Evolutionary conservation across 2,113 vertebrate genomes (phyloP).

Genomic region (Sinocyclocheilus anshuiensis): DNA sequence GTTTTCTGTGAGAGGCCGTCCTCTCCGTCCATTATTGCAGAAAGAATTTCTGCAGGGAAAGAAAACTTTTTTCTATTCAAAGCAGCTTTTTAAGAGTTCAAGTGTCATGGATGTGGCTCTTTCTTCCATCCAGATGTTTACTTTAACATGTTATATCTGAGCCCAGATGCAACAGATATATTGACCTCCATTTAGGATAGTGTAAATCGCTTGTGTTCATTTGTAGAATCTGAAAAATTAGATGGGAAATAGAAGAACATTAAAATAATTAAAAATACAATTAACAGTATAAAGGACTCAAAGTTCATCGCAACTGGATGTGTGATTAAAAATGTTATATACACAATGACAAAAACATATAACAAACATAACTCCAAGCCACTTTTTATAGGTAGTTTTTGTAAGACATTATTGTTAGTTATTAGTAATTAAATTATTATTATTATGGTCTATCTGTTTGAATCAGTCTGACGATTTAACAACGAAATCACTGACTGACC

Average conservation of each 20-base stretch:
- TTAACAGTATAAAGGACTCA: background rate
- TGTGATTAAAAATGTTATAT: background rate
- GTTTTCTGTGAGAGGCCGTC: constrained; percentile 68
- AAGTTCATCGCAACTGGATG: background rate
- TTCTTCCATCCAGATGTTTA: constrained; percentile 62
- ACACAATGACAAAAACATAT: background rate
- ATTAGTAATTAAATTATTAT: too few species aligned
- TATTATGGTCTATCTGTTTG: background rate
- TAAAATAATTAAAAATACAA: background rate
- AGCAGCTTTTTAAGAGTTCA: constrained; percentile 56
- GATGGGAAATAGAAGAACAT: constrained; percentile 8
- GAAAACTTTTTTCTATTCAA: constrained; percentile 66
- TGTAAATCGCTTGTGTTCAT: constrained; percentile 52
- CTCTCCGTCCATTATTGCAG: constrained; percentile 76
- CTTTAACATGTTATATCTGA: constrained; percentile 54
- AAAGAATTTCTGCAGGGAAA: constrained; percentile 62
- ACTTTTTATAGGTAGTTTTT: background rate
- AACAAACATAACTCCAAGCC: background rate
- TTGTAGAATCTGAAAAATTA: constrained; percentile 58
- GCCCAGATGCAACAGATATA: constrained; percentile 59
- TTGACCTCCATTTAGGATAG: constrained; percentile 67
- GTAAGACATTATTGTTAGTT: too few species aligned
- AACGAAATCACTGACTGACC: too few species aligned
- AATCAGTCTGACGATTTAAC: too few species aligned
- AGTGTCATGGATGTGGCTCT: constrained; percentile 69